Evolutionary conservation across 2,888 invertebrate genomes (phyloP), one percentile per base, ranked within the genome.

Genomic region (Antheraea yamamai): DNA sequence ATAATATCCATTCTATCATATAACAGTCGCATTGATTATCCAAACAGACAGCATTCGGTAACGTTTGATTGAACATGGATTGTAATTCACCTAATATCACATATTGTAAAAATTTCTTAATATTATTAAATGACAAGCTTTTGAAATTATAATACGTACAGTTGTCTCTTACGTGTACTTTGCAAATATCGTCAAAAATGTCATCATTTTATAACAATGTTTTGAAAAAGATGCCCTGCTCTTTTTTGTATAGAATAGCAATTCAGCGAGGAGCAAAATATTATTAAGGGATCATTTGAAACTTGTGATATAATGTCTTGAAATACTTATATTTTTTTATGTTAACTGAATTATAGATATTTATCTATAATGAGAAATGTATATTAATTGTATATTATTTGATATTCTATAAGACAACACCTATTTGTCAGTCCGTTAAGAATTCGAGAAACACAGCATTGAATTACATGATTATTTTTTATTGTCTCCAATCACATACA

Each of bases 1-100:
- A 77, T 80, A 79, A 78, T 85, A 85, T 88, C 86, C 85, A 87
- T 87, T 87, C 89, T 90, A 92, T 47, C 47, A 47, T 47, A 81
- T 80, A 80, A 78, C 81, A 83, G 84, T 86, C 82, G 81, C 85
- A 87, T 87, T 90, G 90, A 89, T 91, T 91, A 89, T 88, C 87
- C 86, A 90, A 88, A 88, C 83, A 89, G 89, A 92, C 90, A 90
- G 88, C 88, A 83, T 85, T 83, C 81, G 85, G 84, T 86, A 87
- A 83, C 84, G 84, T 85, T 86, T 84, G 64, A 64, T 64, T 26
- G 26, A 23, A 26, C 14, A 64, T 66, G 3, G 26, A 16, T 26
- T 66, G 14, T 18, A 26, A 66, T 12, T 30, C 14, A 30, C 30
- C 64, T 14, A 23, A 61, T 61, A 58, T 61, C 55, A 4, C 55